phyloP scores from a whole-genome alignment of 2,888 invertebrate species.

The Hirtodrosophila alboralis region DNA sequence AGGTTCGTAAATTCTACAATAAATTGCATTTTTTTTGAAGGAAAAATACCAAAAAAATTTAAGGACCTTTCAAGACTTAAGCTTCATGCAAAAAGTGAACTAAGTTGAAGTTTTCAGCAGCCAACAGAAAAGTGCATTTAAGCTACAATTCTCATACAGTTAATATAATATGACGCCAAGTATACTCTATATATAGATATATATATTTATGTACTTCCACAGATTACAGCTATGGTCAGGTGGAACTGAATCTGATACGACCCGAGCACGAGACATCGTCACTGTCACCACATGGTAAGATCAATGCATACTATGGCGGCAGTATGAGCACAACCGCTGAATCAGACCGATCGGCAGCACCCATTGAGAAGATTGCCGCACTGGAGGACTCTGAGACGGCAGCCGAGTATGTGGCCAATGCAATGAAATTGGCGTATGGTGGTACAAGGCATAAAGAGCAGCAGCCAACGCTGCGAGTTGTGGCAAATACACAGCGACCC shows the following conservation, averaged over 20 bases:
- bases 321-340: conserved; percentile 37
- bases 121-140: neutral
- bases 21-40: too few relatives aligned
- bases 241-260: conserved; percentile 81
- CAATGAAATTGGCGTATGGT: conserved; percentile 81
- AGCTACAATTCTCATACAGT: neutral
- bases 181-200: too few relatives aligned
- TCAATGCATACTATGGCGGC: conserved; percentile 41
- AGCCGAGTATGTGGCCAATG: conserved; percentile 83
- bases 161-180: too few relatives aligned
- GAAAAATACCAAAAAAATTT: too few relatives aligned
- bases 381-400: conserved; percentile 82
- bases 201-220: neutral
- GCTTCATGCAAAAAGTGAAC: neutral
- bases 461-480: conserved; percentile 28
- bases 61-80: too few relatives aligned
- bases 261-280: conserved; percentile 69
- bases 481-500: conserved; percentile 37
- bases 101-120: neutral
- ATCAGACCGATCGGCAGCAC: conserved; percentile 25
- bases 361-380: conserved; percentile 35
- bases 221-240: conserved; percentile 76
- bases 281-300: conserved; percentile 44
- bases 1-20: conserved; percentile 43
- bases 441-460: conserved; percentile 68